Conservation (phyloP, 2,888 invertebrate species). For the Tetropium fuscum region DNA sequence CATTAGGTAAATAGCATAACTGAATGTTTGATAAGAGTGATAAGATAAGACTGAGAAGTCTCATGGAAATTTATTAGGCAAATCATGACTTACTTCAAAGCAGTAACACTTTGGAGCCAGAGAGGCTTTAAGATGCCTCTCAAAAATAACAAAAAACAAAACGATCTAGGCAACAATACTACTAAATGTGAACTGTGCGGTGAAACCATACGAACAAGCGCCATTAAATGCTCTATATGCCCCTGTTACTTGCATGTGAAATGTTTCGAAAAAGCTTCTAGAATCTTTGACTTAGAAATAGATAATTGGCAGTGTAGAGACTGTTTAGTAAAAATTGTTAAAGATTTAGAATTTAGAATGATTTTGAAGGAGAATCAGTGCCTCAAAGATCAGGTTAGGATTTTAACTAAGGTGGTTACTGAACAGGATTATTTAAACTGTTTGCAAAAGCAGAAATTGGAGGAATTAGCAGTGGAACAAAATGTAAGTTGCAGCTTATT, state of each 20-base stretch:
- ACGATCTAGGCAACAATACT: not conserved
- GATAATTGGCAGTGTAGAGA: constrained; percentile 45
- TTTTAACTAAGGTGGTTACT: constrained; percentile 45
- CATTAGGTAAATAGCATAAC: no score
- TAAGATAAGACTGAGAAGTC: no score
- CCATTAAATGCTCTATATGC: constrained; percentile 46
- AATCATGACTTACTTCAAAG: not conserved
- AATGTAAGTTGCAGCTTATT: constrained; percentile 23
- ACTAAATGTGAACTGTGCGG: constrained; percentile 42
- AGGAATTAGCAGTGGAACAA: constrained; percentile 7
- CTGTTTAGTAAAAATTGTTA: constrained; percentile 36
- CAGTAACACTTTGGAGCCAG: constrained; percentile 37
- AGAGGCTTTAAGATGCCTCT: constrained; percentile 21
- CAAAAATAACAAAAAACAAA: constrained; percentile 5
- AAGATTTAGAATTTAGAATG: constrained; percentile 37
- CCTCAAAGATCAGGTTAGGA: constrained; percentile 44
- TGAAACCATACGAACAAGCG: constrained; percentile 42
- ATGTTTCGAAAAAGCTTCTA: constrained; percentile 46
- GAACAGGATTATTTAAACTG: constrained; percentile 49
- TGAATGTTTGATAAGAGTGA: no score
- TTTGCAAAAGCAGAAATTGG: constrained; percentile 43
- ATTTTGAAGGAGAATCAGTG: constrained; percentile 45
- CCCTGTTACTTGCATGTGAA: constrained; percentile 44
- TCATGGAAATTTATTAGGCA: not conserved
- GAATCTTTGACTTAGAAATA: constrained; percentile 43